Conservation (phyloP, 2,797 vertebrate species). For the Prionace glauca region DNA sequence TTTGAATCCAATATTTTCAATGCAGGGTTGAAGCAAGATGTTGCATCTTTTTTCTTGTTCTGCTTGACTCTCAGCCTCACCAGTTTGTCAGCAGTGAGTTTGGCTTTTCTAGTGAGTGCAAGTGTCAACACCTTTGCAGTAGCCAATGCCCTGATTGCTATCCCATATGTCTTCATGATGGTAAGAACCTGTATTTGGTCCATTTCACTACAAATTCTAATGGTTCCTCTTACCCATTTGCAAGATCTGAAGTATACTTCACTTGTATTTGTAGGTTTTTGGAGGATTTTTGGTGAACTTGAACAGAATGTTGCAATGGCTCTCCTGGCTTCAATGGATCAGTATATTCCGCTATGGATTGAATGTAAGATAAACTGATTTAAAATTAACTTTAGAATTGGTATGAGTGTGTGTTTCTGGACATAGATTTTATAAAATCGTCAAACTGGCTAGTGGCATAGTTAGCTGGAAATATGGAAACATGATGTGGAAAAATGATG, state of each 20-base stretch:
- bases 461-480: background rate
- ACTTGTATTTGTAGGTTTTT: conserved; percentile 58
- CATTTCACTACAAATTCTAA: background rate
- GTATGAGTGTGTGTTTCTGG: too few relatives aligned
- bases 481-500: background rate
- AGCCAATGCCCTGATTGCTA: conserved; percentile 65
- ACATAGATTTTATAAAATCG: background rate
- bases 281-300: conserved; percentile 69
- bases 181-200: conserved; percentile 48
- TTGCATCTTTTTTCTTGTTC: conserved; percentile 58
- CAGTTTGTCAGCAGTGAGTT: conserved; percentile 60
- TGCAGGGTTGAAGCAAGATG: conserved; percentile 59
- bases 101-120: conserved; percentile 68
- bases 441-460: too few relatives aligned
- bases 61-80: conserved; percentile 61
- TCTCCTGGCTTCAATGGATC: conserved; percentile 69
- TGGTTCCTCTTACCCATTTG: background rate
- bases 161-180: conserved; percentile 76
- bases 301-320: conserved; percentile 68
- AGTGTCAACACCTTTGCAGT: conserved; percentile 63
- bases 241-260: background rate
- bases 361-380: conserved; percentile 49
- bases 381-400: background rate
- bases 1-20: background rate
- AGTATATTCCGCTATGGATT: conserved; percentile 71